Evolutionary conservation across 2,113 vertebrate genomes (phyloP).

Genomic region (Limnothrissa miodon): DNA sequence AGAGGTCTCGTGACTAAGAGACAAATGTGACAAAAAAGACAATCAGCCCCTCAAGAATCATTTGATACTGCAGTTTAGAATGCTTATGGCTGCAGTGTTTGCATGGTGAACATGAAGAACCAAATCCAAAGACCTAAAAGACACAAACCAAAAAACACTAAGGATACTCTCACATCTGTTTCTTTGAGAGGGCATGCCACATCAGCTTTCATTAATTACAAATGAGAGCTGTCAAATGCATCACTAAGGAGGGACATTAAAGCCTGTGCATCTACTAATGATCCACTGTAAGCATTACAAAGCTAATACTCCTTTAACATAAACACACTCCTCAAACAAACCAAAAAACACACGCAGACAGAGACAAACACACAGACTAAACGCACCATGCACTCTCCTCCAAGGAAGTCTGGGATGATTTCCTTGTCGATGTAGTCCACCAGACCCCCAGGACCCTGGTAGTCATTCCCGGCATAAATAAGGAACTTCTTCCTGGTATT

Average conservation of each 20-base stretch:
- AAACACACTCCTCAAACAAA: no score
- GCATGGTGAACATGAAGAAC: no score
- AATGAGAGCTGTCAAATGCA: not conserved
- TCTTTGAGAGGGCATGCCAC: not conserved
- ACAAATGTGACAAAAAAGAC: not conserved
- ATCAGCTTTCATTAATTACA: not conserved
- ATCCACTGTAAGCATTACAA: not conserved
- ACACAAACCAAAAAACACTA: no score
- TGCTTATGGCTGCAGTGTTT: not conserved
- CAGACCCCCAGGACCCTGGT: slow-evolving; percentile 92
- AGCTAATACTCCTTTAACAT: no score
- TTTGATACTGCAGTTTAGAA: not conserved
- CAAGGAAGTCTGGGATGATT: slow-evolving; percentile 93
- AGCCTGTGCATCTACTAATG: not conserved
- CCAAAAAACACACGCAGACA: not conserved
- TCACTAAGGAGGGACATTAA: not conserved
- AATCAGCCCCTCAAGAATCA: not conserved
- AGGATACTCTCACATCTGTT: not conserved
- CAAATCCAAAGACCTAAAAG: no score
- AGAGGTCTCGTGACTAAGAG: no score
- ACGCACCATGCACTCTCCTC: slow-evolving; percentile 93
- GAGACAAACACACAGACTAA: not conserved
- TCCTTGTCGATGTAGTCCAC: slow-evolving; percentile 96
- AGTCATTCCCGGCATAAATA: slow-evolving; percentile 98
- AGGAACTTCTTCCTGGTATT: slow-evolving; percentile 96